These are phyloP conservation scores for Daktulosphaira vitifoliae DNA, from an alignment of 1,140 invertebrate species.

Conservation along the genomic window DNA sequence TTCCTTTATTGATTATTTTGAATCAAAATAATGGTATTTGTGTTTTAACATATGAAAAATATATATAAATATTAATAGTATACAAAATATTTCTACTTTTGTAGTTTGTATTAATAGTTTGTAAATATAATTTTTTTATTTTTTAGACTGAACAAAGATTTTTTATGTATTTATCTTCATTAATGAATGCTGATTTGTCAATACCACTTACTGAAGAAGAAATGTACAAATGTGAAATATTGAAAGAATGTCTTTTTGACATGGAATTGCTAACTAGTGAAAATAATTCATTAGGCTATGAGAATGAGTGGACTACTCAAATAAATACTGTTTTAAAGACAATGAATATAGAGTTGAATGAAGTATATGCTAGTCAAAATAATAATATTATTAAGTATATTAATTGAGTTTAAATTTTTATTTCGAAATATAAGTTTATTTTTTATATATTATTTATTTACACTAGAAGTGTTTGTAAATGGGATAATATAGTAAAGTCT, in stretches of 20 bases:
- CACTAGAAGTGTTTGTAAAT: slow-evolving; percentile 45
- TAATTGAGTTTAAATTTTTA: background rate
- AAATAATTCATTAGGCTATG: slow-evolving; percentile 30
- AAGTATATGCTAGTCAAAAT: slow-evolving; percentile 27
- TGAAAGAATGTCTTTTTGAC: slow-evolving; percentile 44
- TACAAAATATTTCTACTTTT: too few species aligned
- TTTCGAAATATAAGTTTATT: background rate
- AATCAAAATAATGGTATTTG: background rate
- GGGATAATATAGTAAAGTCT: slow-evolving; percentile 49
- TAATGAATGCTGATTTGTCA: slow-evolving; percentile 43
- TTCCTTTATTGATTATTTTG: background rate
- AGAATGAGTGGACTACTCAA: slow-evolving; percentile 19
- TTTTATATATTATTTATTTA: slow-evolving; percentile 9
- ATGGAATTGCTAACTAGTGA: slow-evolving; percentile 42
- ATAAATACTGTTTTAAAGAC: slow-evolving; percentile 11
- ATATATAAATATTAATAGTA: too few species aligned
- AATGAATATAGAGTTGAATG: slow-evolving; percentile 25
- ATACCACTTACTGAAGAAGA: slow-evolving; percentile 42
- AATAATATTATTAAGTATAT: slow-evolving; percentile 37
- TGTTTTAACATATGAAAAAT: too few species aligned
- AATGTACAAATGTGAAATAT: slow-evolving; percentile 44
- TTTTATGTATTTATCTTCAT: slow-evolving; percentile 47
- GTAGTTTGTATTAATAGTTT: background rate
- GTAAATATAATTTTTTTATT: background rate
- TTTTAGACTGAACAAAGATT: slow-evolving; percentile 48